phyloP scores from a whole-genome alignment of 2,113 vertebrate genomes.

The Antigone vipio region DNA sequence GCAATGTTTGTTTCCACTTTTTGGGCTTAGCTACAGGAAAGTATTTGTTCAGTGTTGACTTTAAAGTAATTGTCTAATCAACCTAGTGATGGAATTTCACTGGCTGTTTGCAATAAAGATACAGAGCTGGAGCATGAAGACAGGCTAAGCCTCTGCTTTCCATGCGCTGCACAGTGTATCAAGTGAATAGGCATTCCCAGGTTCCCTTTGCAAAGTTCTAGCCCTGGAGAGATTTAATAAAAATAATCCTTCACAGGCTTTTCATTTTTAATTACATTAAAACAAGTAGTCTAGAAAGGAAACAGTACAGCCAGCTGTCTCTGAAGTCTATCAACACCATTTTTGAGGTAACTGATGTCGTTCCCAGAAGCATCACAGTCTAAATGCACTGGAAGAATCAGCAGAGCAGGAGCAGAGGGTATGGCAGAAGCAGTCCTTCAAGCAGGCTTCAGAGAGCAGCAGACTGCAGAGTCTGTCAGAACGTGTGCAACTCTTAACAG shows the following conservation, averaged over 20 bases:
- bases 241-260: neutral
- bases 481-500: neutral
- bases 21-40: conserved; percentile 38
- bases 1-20: conserved; percentile 58
- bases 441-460: neutral
- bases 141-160: conserved; percentile 11
- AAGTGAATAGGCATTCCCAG: neutral
- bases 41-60: conserved; percentile 52
- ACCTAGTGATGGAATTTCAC: conserved; percentile 21
- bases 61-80: conserved; percentile 65
- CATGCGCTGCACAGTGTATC: neutral
- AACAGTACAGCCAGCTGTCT: neutral
- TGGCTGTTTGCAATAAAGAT: conserved; percentile 16
- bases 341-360: neutral
- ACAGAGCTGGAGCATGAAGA: neutral
- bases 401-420: neutral
- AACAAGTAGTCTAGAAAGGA: neutral
- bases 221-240: neutral
- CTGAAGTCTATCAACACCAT: neutral
- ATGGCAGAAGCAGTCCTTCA: neutral
- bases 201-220: neutral
- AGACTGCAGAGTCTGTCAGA: neutral
- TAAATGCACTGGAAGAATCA: neutral
- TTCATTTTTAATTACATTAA: conserved; percentile 4
- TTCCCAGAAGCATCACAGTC: neutral